Evolutionary conservation across 2,113 vertebrate genomes (phyloP), one percentile per base, ranked within the genome.

Genomic region (Colius striatus): DNA sequence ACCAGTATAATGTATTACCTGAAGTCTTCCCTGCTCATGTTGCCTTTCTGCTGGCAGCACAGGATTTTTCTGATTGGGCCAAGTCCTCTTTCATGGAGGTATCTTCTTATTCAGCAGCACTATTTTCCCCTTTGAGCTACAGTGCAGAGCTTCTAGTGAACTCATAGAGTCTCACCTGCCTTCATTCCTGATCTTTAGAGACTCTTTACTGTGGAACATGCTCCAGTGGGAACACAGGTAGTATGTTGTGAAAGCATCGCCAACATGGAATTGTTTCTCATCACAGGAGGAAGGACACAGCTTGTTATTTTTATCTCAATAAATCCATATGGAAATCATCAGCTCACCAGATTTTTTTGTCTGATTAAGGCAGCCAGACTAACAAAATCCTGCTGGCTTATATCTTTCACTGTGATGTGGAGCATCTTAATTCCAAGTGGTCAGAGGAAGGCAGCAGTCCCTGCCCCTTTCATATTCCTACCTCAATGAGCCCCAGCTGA

Each of bases 261-360:
- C 3, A 3, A 53, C 1, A 2, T 22, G 16, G 45, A 91, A 72
- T 87, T 61, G 61, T 92, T 95, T 77, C 61, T 78, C 51, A 41
- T 88, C 43, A 22, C 3, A 36, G 23, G 29, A n/a, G 14, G 30
- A 92, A 89, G 84, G 76, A 91, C 71, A 85, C 16, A 80, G 26
- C 22, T 50, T 86, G 60, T 51, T 89, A 67, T 94, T 94, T 95
- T 93, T 57, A 27, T 85, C 75, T 93, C 67, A 77, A 30, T 80
- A 90, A 79, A 90, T 48, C 78, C 81, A 78, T 88, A 71, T 96
- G 78, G 72, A 87, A 61, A 83, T 90, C 81, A 96, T 87, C 62
- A 77, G 55, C 51, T 93, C 57, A 87, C 70, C 65, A 92, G 85
- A 84, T 76, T 85, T 76, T 45, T 61, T 68, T 95, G 71, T 94